Base-by-base conservation (phyloP, 2,888 invertebrate species). In the Dryocosmus kuriphilus region DNA sequence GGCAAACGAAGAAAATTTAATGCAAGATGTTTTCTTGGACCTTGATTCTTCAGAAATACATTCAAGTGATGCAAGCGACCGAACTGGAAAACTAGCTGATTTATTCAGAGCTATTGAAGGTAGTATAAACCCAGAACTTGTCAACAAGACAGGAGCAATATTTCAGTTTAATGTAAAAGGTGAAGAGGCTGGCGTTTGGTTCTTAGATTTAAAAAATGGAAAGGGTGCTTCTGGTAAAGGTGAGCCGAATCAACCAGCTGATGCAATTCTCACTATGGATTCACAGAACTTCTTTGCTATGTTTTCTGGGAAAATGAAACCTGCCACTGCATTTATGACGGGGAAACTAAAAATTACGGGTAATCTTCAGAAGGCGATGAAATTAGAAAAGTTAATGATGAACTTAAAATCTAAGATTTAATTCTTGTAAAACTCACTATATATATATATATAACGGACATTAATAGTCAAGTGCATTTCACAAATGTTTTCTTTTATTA, bases 341-440 rank as follows among this genome's bases (percentile, higher is more conserved):
- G 99, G 99, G 75, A 98, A 98, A 92, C 92, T 99, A 85, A 98
- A 98, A 92, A 97, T 99, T 84, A 94, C 94, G 82, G 99, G 99
- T 0, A 97, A 98, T 89, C 93, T 99, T 87, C 96, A 96, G 86
- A 97, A 98, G 90, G 99, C 99, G 0, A 96, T 99, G 95, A 98
- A 98, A 90, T 92, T 99, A 79, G 98, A 99, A 90, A 97, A 96
- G 89, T 93, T 98, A 82, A 96, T 98, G 96, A 93, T 93, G 67
- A 94, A 95, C 41, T 92, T 97, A n/a, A 96, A 96, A 88, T 93
- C 94, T 57, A 96, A 94, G 88, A 89, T 94, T 74, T 94, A 91
- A 93, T 77, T 8, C 11, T 14, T 27, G 22, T 16, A 30, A 51
- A 24, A 51, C 27, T 14, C 24, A 24, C 24, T 11, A 9, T 57